Evolutionary conservation across 2,888 invertebrate species (phyloP), one percentile per base, ranked within the genome.

Genomic region (Azorinus chamasolen): DNA sequence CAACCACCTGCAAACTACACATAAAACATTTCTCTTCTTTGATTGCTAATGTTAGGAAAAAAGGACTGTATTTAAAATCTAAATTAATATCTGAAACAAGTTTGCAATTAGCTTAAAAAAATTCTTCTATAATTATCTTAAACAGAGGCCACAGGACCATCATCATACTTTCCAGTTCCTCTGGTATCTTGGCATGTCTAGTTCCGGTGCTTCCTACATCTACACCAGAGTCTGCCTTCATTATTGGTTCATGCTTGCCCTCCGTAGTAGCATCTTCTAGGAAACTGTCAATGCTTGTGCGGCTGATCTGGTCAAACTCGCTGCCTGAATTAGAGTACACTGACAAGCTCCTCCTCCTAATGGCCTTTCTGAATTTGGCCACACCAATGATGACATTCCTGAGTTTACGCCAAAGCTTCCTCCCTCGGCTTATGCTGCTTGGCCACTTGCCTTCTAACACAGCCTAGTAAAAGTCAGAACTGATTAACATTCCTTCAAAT

Each of bases 371-470:
- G 92, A 99, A 98, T 88, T 97, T 95, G 4, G 97, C 97, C 0
- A 97, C 97, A 0, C 97, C 98, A 80, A 97, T 94, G 22, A 99
- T 96, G 0, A 98, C 97, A 91, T 98, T 97, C 68, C 98, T 95
- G 22, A 99, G 94, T 93, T 98, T 98, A 92, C 96, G 97, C 99
- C 99, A 99, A 88, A 97, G 94, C 20, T 98, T 93, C 89, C 97
- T 96, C 84, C 97, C 96, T 59, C 96, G 96, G 76, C 96, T 83
- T 73, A 93, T 93, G 84, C 96, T 96, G 46, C 96, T 95, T 0
- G 98, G 98, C 99, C 98, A 99, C 85, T 97, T 96, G 6, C 98
- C 97, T 93, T 99, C 98, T 66, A 99, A 94, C 46, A 99, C 98
- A 68, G 96, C 93, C 93, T 93, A 77, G 8, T 18, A 24, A 32